Evolutionary conservation across 2,888 invertebrate genomes (phyloP).

Genomic region (Micropterix aruncella): DNA sequence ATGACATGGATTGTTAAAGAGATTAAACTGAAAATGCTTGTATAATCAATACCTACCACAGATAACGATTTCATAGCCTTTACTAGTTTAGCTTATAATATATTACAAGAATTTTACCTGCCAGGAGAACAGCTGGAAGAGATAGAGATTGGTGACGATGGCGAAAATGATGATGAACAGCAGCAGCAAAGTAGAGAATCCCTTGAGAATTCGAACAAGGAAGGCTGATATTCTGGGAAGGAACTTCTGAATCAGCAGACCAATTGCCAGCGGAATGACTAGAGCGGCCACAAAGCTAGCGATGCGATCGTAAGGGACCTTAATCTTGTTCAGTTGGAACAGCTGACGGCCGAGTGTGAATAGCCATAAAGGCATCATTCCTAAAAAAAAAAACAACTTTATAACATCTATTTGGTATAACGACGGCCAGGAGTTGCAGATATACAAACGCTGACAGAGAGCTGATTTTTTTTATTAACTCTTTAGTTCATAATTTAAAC

Average conservation of each 20-base stretch:
- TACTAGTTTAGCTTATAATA: no score
- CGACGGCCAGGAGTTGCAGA: no score
- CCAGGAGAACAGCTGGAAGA: slow-evolving; percentile 82
- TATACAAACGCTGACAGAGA: no score
- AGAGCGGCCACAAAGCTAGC: slow-evolving; percentile 60
- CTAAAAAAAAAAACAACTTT: slow-evolving; percentile 26
- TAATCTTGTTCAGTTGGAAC: slow-evolving; percentile 54
- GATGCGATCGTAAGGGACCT: slow-evolving; percentile 68
- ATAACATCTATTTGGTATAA: no score
- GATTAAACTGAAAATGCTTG: no score
- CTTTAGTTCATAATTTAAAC: no score
- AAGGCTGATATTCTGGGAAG: slow-evolving; percentile 52
- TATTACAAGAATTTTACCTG: slow-evolving; percentile 49
- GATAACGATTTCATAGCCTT: no score
- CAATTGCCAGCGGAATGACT: slow-evolving; percentile 53
- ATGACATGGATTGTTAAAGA: no score
- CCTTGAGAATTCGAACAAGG: slow-evolving; percentile 70
- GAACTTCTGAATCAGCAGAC: slow-evolving; percentile 48
- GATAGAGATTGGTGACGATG: slow-evolving; percentile 75
- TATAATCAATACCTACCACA: no score
- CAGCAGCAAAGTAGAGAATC: slow-evolving; percentile 65
- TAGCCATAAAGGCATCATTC: slow-evolving; percentile 82
- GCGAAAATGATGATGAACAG: slow-evolving; percentile 79
- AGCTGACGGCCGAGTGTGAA: slow-evolving; percentile 72
- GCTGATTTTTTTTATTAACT: no score